Base-by-base conservation (phyloP, 2,113 vertebrate genomes). In the Channa maculata region DNA sequence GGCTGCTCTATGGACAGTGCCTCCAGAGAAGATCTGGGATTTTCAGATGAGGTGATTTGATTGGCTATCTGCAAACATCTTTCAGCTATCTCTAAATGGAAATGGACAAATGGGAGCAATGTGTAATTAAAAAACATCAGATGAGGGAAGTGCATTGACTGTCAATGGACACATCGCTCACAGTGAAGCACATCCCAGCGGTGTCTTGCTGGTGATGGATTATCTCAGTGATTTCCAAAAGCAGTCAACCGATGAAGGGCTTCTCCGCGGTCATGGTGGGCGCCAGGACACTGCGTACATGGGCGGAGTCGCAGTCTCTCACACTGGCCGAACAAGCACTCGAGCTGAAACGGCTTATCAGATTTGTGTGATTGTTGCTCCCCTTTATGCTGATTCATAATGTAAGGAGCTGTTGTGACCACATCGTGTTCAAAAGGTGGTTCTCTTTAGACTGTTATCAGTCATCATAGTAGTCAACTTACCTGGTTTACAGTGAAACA, bases 121-220 rank as follows among this genome's bases (percentile, higher is more conserved):
- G 54, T 13, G 71, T 2, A 3, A 54, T 61, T 14, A 53, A 12
- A 46, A 57, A 14, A 5, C 1, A 62, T 54, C 45, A 43, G 12
- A 41, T n/a, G 34, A 79, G 15, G 14, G 6, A 0, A n/a, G 38
- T 4, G 7, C 49, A 34, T 15, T 54, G 38, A 1, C 37, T 50
- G 3, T 38, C 24, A 15, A 54, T 33, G 45, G 24, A 45, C 8
- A 0, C 1, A 38, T 24, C 51, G 67, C 97, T 97, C 93, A 99
- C 98, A 13, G 93, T 91, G 63, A 98, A 98, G 86, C 95, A 95
- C 84, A 99, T 89, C 48, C 97, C 98, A 6, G 97, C 96, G 41
- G 97, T 99, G 93, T 99, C 97, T 57, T 98, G 97, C 37, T 97
- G 97, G 5, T 96, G 95, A 70, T 96, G 96, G 86, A 99, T 96